These are phyloP conservation scores for Crotalus horridus DNA, from an alignment of 2,113 vertebrate genomes.

Conservation along the genomic window DNA sequence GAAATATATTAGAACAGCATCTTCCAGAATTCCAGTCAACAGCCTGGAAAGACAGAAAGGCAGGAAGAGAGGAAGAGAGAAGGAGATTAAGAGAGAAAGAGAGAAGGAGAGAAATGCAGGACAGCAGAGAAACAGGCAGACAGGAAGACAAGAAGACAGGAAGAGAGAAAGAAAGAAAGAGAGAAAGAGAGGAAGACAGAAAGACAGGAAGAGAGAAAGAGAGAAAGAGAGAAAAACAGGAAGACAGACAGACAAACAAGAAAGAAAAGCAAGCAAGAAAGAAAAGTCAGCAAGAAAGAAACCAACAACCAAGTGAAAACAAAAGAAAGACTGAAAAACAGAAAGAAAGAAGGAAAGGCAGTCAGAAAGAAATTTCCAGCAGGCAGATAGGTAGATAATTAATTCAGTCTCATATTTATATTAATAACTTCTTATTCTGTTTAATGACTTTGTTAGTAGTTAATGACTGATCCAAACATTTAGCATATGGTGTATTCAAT, in stretches of 20 bases:
- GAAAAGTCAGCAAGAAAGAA: not conserved
- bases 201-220: too few relatives aligned
- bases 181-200: rapidly evolving
- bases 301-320: not conserved
- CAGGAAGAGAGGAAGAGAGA: not conserved
- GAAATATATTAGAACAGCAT: not conserved
- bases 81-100: too few relatives aligned
- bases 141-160: not conserved
- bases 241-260: not conserved
- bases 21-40: not conserved
- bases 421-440: not conserved
- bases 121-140: not conserved
- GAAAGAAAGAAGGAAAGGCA: not conserved
- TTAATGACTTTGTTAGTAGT: not conserved
- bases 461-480: not conserved
- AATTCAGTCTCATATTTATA: not conserved
- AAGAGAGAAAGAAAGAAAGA: not conserved
- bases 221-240: not conserved
- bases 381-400: not conserved
- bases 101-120: too few relatives aligned
- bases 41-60: not conserved
- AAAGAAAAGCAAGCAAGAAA: not conserved
- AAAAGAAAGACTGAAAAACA: not conserved
- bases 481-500: not conserved
- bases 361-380: not conserved